Evolutionary conservation across 2,797 vertebrate species (phyloP).

Genomic region (Lycodopsis pacificus): DNA sequence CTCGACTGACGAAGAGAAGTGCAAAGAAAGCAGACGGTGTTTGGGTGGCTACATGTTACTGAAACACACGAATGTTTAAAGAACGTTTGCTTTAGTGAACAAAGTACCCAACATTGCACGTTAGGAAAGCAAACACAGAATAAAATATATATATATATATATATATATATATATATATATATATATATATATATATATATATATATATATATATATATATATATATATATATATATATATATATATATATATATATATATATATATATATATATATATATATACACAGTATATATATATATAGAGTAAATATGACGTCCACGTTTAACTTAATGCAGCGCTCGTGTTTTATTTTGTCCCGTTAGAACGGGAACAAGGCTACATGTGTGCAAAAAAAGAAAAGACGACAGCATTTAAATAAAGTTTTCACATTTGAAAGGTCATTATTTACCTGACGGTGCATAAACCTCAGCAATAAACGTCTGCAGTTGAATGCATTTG

Average conservation of each 20-base stretch:
- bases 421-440: conserved; percentile 40
- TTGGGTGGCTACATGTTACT: conserved; percentile 68
- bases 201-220: too few relatives aligned
- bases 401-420: neutral
- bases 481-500: neutral
- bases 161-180: too few relatives aligned
- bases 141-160: too few relatives aligned
- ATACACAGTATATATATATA: too few relatives aligned
- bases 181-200: too few relatives aligned
- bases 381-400: conserved; percentile 56
- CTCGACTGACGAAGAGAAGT: conserved; percentile 14
- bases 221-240: neutral
- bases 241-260: too few relatives aligned
- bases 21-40: conserved; percentile 47
- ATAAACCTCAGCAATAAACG: neutral
- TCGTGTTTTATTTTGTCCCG: conserved; percentile 5
- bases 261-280: too few relatives aligned
- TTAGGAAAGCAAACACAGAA: conserved; percentile 36
- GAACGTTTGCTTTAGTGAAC: neutral
- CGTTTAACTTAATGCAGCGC: conserved; percentile 10
- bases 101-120: conserved; percentile 66
- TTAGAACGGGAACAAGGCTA: conserved; percentile 55
- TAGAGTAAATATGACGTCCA: neutral
- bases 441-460: neutral
- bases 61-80: conserved; percentile 23